These are phyloP conservation scores for Notothenia rossii DNA, from an alignment of 2,113 vertebrate species.

Conservation along the genomic window DNA sequence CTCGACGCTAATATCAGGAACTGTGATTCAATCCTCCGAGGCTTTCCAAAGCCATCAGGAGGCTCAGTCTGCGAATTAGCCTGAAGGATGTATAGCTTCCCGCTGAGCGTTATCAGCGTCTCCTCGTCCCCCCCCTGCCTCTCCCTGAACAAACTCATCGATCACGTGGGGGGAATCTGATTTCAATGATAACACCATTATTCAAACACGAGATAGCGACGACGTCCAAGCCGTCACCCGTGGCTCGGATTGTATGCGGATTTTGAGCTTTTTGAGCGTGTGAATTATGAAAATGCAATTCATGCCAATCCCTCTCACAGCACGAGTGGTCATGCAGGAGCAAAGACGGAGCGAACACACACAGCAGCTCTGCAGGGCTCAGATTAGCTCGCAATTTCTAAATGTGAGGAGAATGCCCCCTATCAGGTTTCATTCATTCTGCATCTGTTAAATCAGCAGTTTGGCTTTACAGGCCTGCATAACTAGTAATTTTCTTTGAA, in stretches of 20 bases:
- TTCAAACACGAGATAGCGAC: conserved; percentile 55
- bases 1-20: conserved; percentile 41
- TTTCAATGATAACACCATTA: conserved; percentile 71
- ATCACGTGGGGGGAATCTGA: conserved; percentile 69
- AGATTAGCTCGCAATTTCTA: conserved; percentile 16
- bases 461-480: too few relatives aligned
- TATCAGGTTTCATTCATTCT: not conserved
- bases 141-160: conserved; percentile 45
- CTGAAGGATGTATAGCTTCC: conserved; percentile 39
- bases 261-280: conserved; percentile 48
- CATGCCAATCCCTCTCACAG: conserved; percentile 52
- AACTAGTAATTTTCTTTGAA: not conserved
- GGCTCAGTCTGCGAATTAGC: conserved; percentile 51
- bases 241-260: conserved; percentile 46
- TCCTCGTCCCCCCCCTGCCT: conserved; percentile 34
- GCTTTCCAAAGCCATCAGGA: conserved; percentile 33
- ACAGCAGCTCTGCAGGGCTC: conserved; percentile 19
- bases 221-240: conserved; percentile 32
- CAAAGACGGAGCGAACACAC: conserved; percentile 19
- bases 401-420: not conserved
- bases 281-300: conserved; percentile 76
- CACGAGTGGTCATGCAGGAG: conserved; percentile 48
- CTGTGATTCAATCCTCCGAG: conserved; percentile 42
- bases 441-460: not conserved
- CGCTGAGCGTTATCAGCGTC: conserved; percentile 52